Evolutionary conservation across 2,797 vertebrate species (phyloP).

Genomic region (Gorsachius magnificus): DNA sequence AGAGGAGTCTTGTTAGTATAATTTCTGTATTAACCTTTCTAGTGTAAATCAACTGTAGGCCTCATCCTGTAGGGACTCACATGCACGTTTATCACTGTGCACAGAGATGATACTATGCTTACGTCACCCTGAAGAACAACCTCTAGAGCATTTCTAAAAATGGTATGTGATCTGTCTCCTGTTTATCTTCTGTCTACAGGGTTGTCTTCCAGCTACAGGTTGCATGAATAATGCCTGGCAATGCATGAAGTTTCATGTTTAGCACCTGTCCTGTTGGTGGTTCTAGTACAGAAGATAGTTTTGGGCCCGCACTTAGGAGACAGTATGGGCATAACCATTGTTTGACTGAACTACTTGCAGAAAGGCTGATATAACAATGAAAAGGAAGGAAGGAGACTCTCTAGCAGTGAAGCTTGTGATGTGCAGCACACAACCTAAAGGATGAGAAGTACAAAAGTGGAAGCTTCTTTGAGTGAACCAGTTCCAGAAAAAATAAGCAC

Average conservation of each 20-base stretch:
- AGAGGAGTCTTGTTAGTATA: neutral
- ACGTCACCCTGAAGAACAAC: neutral
- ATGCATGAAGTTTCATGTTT: neutral
- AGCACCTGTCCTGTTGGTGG: neutral
- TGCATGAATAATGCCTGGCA: neutral
- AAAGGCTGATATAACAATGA: neutral
- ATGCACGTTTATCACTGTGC: neutral
- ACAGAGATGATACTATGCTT: neutral
- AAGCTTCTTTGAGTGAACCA: neutral
- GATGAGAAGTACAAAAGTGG: neutral
- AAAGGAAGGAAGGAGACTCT: neutral
- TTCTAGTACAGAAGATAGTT: neutral
- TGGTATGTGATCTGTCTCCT: neutral
- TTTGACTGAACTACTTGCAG: neutral
- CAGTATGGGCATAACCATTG: neutral
- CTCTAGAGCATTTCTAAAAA: neutral
- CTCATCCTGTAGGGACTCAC: neutral
- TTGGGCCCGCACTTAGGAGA: neutral
- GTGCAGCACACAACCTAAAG: neutral
- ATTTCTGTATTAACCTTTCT: slow-evolving; percentile 32
- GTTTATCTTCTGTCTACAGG: neutral
- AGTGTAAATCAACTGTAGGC: neutral
- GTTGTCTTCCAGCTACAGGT: neutral
- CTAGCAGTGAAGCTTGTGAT: neutral
- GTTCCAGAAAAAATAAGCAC: neutral